A percentile compares a stretch with the other conserved stretches of the same genome.
Conservation (phyloP, 2,113 vertebrate species). For the Sinosuthora webbiana region DNA sequence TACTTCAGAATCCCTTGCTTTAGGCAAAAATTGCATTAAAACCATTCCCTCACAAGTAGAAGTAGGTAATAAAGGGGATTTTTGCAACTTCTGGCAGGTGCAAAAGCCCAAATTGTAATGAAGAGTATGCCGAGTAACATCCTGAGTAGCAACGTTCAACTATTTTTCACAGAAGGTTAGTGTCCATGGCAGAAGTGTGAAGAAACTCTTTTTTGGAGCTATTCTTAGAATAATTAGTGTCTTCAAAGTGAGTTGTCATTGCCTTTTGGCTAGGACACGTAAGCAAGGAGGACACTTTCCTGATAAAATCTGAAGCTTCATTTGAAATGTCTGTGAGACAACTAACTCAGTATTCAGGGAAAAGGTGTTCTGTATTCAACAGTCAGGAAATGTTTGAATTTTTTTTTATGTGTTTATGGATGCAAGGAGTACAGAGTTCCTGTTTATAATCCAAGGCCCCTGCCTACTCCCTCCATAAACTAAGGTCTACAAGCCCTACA, state of each 20-base stretch:
- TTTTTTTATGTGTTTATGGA: background rate
- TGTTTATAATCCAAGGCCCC: background rate
- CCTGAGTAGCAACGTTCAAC: background rate
- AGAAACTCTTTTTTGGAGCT: background rate
- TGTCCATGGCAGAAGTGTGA: background rate
- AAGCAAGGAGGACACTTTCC: background rate
- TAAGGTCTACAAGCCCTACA: background rate
- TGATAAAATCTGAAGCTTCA: background rate
- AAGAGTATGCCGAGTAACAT: background rate
- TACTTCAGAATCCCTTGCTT: background rate
- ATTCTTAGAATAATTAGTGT: background rate
- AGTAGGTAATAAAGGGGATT: background rate
- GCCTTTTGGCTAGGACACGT: background rate
- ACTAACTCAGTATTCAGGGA: background rate
- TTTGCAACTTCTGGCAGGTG: background rate
- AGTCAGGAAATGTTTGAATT: background rate
- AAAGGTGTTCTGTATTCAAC: background rate
- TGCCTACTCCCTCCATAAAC: background rate
- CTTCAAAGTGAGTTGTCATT: background rate
- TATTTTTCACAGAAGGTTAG: background rate
- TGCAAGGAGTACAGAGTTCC: background rate
- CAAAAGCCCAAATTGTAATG: background rate
- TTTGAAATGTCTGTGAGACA: background rate
- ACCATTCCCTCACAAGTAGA: background rate
- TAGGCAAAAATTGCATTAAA: background rate